Conservation (phyloP, 2,888 invertebrate species). For the Dolichopus griseipennis region DNA sequence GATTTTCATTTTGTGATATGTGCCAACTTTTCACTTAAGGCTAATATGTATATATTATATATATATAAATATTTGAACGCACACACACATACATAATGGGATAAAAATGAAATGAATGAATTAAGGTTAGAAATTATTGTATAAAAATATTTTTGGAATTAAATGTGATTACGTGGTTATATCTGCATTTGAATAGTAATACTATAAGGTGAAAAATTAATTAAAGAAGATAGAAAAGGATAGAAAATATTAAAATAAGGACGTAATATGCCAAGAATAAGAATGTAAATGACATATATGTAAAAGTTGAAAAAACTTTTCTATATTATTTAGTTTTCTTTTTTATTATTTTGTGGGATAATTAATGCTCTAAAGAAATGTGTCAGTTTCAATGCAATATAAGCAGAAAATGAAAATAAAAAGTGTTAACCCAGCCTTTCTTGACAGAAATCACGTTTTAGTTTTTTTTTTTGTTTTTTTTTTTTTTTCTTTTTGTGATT, state of each 20-base stretch:
- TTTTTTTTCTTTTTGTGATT: too few species aligned
- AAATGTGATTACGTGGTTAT: not conserved
- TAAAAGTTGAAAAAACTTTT: not conserved
- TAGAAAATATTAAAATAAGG: not conserved
- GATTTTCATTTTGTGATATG: too few species aligned
- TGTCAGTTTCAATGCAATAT: conserved; percentile 3
- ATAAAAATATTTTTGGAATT: not conserved
- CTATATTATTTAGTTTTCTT: not conserved
- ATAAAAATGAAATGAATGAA: too few species aligned
- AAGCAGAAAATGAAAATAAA: not conserved
- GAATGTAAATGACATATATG: not conserved
- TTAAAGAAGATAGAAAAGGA: not conserved
- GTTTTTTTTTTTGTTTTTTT: not conserved
- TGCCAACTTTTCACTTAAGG: too few species aligned
- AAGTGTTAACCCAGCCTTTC: not conserved
- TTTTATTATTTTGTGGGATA: not conserved
- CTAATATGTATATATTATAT: too few species aligned
- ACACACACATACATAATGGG: too few species aligned
- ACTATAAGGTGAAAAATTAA: too few species aligned
- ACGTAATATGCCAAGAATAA: not conserved
- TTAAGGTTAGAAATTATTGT: not conserved
- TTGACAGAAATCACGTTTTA: not conserved
- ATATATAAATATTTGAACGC: too few species aligned
- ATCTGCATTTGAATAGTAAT: too few species aligned
- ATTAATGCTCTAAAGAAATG: conserved; percentile 1